Evolutionary conservation across 2,797 vertebrate genomes (phyloP), one percentile per base, ranked within the genome.

Genomic region (Bovichtus diacanthus): DNA sequence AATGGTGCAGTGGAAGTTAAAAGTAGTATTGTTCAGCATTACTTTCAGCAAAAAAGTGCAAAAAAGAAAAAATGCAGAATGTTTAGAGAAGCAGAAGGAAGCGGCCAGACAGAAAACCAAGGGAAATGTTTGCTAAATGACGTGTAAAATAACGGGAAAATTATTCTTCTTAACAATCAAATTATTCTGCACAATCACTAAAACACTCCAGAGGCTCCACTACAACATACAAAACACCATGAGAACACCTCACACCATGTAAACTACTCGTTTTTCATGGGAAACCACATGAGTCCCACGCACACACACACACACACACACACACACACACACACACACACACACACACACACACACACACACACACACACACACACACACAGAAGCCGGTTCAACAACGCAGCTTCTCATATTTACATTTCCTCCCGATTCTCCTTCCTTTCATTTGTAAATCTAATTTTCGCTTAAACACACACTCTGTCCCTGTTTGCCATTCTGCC

Each of bases 221-320:
- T n/a, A n/a, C n/a, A n/a, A n/a, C n/a, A n/a, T n/a, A n/a, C n/a
- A n/a, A n/a, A n/a, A n/a, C n/a, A n/a, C n/a, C 68, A 56, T 21
- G 46, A 6, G 63, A 46, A 72, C 53, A 61, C n/a, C 80, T 73
- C 70, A 71, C n/a, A n/a, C n/a, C 68, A 74, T 51, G 36, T 19
- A 75, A 62, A 58, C 36, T 62, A 76, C 34, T 64, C 70, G 21
- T 56, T 74, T 21, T 50, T 62, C 80, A 74, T 65, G 49, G 15
- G 75, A 70, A 61, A 38, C 75, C 75, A 78, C 80, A 82, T 62
- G 68, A 71, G 74, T 68, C 69, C 54, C n/a, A n/a, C n/a, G n/a
- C n/a, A n/a, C n/a, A n/a, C n/a, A 59, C 21, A 61, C 64, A 54
- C 38, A 61, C 47, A 39, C 23, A 36, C 44, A 49, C 58, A 27